Base-by-base conservation (phyloP, 2,888 invertebrate genomes). In the Troides helena region DNA sequence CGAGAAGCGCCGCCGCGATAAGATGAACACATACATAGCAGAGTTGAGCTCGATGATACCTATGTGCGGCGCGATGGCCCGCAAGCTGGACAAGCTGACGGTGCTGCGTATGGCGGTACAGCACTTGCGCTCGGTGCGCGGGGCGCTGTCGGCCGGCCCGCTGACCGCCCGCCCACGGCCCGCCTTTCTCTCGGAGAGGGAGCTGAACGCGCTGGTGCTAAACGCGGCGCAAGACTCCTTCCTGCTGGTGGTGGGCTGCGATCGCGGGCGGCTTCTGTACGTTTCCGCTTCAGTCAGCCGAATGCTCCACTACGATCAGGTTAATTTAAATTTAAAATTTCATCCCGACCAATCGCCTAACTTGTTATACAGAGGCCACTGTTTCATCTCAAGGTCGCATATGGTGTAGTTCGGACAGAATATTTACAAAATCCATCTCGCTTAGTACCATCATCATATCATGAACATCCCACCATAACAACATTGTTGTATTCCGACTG, bases 11-110 rank as follows among this genome's bases (percentile, higher is more conserved):
- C 94, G 99, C 0, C 94, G 99, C 46, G 98, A 99, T 86, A 99
- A 98, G 90, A 99, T 99, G 98, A 99, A 99, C 91, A 97, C 96
- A 0, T 98, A 98, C 88, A 98, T 99, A 77, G 95, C 96, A 4
- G 98, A 99, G 85, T 87, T 99, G 70, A 96, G 97, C 66, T 94
- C 96, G 1, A 96, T 99, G 95, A 95, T 99, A 25, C 99, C 98
- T 0, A 97, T 98, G 97, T 99, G 98, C 83, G 96, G 96, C 78
- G 97, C 98, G 5, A 97, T 98, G 96, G 96, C 97, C 50, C 93
- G 98, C 68, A 99, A 99, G 89, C 90, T 98, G 79, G 99, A 99
- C 90, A 99, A 99, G 88, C 92, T 99, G 76, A 98, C 98, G 0
- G 96, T 96, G 39, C 91, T 99, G 39, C 93, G 98, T 3, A 97